Conservation (phyloP, 2,113 vertebrate species). For the Melanostigma gelatinosum region DNA sequence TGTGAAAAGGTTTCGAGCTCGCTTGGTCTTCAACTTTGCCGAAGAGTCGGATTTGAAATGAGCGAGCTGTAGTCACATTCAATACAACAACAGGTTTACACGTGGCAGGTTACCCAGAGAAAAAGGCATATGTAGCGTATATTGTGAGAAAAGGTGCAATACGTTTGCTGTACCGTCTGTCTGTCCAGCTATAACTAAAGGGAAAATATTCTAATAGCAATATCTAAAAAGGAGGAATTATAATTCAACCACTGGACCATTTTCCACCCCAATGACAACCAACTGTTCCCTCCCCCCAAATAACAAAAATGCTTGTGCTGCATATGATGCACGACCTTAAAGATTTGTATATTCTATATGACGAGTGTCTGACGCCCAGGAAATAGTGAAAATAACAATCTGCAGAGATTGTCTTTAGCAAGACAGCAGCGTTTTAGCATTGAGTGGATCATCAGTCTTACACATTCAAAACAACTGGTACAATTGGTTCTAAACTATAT, state of each 20-base stretch:
- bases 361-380: slow-evolving; percentile 45
- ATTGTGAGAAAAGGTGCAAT: slow-evolving; percentile 58
- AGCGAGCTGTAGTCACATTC: slow-evolving; percentile 55
- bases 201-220: slow-evolving; percentile 14
- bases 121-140: slow-evolving; percentile 54
- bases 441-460: slow-evolving; percentile 22
- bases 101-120: slow-evolving; percentile 47
- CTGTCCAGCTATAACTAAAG: slow-evolving; percentile 21
- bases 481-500: not conserved
- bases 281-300: not conserved
- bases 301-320: not conserved
- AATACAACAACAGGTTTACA: slow-evolving; percentile 49
- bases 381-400: slow-evolving; percentile 42
- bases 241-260: not conserved
- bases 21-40: slow-evolving; percentile 7
- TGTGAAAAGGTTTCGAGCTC: slow-evolving; percentile 35
- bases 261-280: slow-evolving; percentile 2
- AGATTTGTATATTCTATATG: not conserved
- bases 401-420: slow-evolving; percentile 52
- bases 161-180: slow-evolving; percentile 42
- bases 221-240: slow-evolving; percentile 6
- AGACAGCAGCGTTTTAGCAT: slow-evolving; percentile 40
- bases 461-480: not conserved
- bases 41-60: slow-evolving; percentile 33
- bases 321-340: not conserved